Conservation (phyloP, 2,888 invertebrate genomes). For the Spatulosminthurus flaviceps region DNA sequence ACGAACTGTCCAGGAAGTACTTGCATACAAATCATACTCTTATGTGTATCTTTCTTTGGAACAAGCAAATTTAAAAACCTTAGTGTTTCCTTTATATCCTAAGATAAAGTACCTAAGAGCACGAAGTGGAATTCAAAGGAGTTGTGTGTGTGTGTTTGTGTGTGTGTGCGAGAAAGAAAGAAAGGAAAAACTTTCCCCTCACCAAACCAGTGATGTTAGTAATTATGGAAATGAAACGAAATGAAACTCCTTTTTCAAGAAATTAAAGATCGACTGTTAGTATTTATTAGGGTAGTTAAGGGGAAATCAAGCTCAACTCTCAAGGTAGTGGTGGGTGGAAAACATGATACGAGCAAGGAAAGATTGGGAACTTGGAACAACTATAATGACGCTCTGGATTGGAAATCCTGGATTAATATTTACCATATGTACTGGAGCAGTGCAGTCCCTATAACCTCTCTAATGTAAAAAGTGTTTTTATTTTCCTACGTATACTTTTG, state of each 20-base stretch:
- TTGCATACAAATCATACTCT: neutral
- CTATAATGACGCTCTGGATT: conserved; percentile 1
- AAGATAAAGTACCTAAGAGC: no score
- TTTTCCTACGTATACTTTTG: no score
- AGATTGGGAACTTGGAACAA: neutral
- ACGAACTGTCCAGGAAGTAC: neutral
- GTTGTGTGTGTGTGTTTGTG: no score
- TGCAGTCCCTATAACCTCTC: no score
- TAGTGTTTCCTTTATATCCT: no score
- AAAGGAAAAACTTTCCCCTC: no score
- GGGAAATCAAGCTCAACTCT: neutral
- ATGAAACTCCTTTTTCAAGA: neutral
- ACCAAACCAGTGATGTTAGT: neutral
- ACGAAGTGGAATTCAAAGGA: no score
- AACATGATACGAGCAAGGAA: neutral
- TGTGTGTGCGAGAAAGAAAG: no score
- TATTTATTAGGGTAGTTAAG: conserved; percentile 8
- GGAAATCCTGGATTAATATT: neutral
- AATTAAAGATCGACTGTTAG: neutral
- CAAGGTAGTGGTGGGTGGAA: neutral
- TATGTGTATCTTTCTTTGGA: conserved; percentile 1
- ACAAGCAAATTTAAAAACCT: no score
- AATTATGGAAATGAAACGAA: neutral
- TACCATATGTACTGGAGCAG: no score
- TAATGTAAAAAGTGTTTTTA: no score